Percentiles rank a stretch among this genome's conserved stretches.
Conservation (phyloP, 2,797 vertebrate genomes). For the Hydrocynus forskahlii region DNA sequence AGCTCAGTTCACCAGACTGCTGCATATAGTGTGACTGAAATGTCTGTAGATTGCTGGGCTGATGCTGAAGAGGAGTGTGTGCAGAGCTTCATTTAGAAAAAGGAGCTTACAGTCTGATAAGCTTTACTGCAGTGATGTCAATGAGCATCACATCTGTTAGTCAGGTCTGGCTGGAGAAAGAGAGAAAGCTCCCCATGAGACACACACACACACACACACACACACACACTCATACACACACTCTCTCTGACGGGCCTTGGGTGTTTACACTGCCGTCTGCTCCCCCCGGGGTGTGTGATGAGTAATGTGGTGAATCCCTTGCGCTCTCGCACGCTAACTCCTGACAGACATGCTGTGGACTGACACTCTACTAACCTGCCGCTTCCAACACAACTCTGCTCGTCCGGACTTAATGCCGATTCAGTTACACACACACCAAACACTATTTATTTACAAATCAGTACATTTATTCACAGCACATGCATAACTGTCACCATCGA, state of each 20-base stretch:
- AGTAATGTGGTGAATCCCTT: slow-evolving; percentile 53
- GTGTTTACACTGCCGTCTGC: slow-evolving; percentile 53
- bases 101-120: slow-evolving; percentile 15
- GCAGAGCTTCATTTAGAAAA: neutral
- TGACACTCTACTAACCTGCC: slow-evolving; percentile 25
- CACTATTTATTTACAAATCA: neutral
- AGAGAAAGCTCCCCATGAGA: neutral
- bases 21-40: neutral
- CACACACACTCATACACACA: neutral
- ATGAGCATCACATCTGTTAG: slow-evolving; percentile 39
- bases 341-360: slow-evolving; percentile 17
- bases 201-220: neutral
- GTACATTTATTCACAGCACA: neutral
- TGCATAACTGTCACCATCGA: too few relatives aligned
- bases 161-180: slow-evolving; percentile 36
- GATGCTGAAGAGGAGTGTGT: neutral
- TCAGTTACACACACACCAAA: too few relatives aligned
- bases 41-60: slow-evolving; percentile 16
- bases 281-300: slow-evolving; percentile 45
- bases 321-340: slow-evolving; percentile 48
- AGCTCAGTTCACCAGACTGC: neutral
- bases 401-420: neutral
- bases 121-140: slow-evolving; percentile 8
- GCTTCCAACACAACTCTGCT: slow-evolving; percentile 34
- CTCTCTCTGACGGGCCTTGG: slow-evolving; percentile 22